Percentiles rank a stretch among this genome's conserved stretches.
These are phyloP conservation scores for Helicoverpa armigera DNA, from an alignment of 1,140 invertebrate species.

Conservation along the genomic window DNA sequence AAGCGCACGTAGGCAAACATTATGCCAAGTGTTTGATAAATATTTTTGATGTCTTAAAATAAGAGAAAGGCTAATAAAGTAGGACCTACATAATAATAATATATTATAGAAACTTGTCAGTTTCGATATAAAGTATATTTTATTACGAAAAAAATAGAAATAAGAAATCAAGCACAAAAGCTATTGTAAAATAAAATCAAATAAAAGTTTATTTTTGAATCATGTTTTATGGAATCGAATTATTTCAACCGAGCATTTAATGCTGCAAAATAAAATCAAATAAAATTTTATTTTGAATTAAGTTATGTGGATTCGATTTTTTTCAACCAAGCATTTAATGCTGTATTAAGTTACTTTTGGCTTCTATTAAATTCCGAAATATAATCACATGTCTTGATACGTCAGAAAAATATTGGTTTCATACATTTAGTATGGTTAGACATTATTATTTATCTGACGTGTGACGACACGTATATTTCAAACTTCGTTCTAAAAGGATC, in stretches of 20 bases:
- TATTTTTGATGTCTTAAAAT: too few species aligned
- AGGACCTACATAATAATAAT: too few species aligned
- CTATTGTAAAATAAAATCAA: not conserved
- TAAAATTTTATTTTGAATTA: not conserved
- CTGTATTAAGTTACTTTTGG: not conserved
- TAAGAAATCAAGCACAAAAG: not conserved
- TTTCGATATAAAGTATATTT: not conserved
- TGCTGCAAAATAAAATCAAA: not conserved
- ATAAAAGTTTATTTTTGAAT: not conserved
- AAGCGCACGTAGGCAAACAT: too few species aligned
- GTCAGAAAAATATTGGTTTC: too few species aligned
- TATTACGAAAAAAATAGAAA: not conserved
- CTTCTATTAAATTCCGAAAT: too few species aligned
- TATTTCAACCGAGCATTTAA: slow-evolving; percentile 14
- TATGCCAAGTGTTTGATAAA: too few species aligned
- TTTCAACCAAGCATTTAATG: slow-evolving; percentile 20
- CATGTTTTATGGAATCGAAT: not conserved
- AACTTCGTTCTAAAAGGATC: too few species aligned
- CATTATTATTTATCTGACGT: too few species aligned
- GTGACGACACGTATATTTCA: too few species aligned
- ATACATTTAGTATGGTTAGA: too few species aligned
- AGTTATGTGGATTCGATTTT: not conserved
- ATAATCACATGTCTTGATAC: too few species aligned
- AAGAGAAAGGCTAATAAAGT: too few species aligned
- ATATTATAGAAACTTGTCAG: not conserved